A percentile compares a stretch with the other conserved stretches of the same genome.
phyloP scores from a whole-genome alignment of 35 echinoderm and acorn worm species.

The Amphiura filiformis region DNA sequence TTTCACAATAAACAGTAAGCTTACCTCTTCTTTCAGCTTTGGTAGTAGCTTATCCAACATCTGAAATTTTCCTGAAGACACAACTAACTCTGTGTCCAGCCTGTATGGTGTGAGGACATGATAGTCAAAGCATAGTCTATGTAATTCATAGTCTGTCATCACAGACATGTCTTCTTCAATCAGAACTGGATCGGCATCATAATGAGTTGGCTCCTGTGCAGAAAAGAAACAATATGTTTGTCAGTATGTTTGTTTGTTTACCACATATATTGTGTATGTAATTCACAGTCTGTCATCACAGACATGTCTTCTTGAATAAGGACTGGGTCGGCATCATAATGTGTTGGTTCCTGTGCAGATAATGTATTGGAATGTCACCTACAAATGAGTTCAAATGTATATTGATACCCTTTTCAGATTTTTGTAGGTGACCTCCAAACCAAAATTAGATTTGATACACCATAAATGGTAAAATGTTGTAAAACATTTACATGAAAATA shows the following conservation, averaged over 20 bases:
- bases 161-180: constrained; percentile 94
- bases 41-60: constrained; percentile 73
- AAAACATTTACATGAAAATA: too few relatives aligned
- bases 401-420: too few relatives aligned
- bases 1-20: too few relatives aligned
- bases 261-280: constrained; percentile 73
- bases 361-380: too few relatives aligned
- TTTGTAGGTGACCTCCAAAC: too few relatives aligned
- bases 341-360: constrained; percentile 71
- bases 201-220: constrained; percentile 82
- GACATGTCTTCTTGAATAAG: constrained; percentile 89
- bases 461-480: too few relatives aligned
- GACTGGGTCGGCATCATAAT: constrained; percentile 74
- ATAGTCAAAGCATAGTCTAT: constrained; percentile 70
- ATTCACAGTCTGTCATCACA: constrained; percentile 94
- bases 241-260: too few relatives aligned
- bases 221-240: too few relatives aligned
- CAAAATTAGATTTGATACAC: too few relatives aligned
- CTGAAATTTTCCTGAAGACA: constrained; percentile 78
- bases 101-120: constrained; percentile 25
- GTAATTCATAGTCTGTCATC: constrained; percentile 93
- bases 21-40: constrained; percentile 73
- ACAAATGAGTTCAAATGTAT: too few relatives aligned
- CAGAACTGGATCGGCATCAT: constrained; percentile 70
- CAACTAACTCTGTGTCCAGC: constrained; percentile 46